These are phyloP conservation scores for Bombylius discolor DNA, from an alignment of 2,888 invertebrate species.

Conservation along the genomic window DNA sequence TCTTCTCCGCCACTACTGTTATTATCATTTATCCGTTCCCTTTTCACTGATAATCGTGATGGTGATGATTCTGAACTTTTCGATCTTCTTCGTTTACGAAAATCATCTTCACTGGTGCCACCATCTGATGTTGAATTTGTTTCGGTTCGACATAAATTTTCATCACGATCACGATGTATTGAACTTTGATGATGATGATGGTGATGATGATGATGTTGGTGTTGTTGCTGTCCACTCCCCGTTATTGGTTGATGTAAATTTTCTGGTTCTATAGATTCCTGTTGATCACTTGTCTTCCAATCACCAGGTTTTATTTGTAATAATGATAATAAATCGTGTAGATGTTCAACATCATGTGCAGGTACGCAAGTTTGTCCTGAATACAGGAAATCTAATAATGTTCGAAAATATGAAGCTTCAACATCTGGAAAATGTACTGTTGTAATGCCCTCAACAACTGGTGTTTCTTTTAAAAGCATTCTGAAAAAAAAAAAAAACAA, in stretches of 20 bases:
- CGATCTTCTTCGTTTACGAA: slow-evolving; percentile 10
- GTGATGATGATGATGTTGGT: slow-evolving; percentile 31
- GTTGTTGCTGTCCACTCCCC: slow-evolving; percentile 30
- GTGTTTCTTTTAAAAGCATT: slow-evolving; percentile 58
- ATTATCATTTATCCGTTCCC: slow-evolving; percentile 12
- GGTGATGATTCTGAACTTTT: slow-evolving; percentile 15
- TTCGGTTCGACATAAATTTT: slow-evolving; percentile 23
- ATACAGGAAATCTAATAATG: slow-evolving; percentile 71
- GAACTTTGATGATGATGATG: slow-evolving; percentile 13
- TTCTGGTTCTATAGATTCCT: slow-evolving; percentile 35
- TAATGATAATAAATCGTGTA: slow-evolving; percentile 70
- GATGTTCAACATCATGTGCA: slow-evolving; percentile 57
- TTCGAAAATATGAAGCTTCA: slow-evolving; percentile 63
- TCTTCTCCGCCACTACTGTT: slow-evolving; percentile 14
- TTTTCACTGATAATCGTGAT: slow-evolving; percentile 12
- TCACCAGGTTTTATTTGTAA: slow-evolving; percentile 75
- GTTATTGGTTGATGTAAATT: slow-evolving; percentile 29
- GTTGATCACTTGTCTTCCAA: slow-evolving; percentile 45
- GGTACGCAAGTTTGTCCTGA: slow-evolving; percentile 60
- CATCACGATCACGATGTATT: slow-evolving; percentile 37
- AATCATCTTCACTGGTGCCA: slow-evolving; percentile 42
- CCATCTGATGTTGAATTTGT: slow-evolving; percentile 19
- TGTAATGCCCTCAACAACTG: slow-evolving; percentile 54
- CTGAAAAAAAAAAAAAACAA: slow-evolving; percentile 26
- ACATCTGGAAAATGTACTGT: slow-evolving; percentile 78